Conservation (phyloP, 2,113 vertebrate species). For the Bos indicus region DNA sequence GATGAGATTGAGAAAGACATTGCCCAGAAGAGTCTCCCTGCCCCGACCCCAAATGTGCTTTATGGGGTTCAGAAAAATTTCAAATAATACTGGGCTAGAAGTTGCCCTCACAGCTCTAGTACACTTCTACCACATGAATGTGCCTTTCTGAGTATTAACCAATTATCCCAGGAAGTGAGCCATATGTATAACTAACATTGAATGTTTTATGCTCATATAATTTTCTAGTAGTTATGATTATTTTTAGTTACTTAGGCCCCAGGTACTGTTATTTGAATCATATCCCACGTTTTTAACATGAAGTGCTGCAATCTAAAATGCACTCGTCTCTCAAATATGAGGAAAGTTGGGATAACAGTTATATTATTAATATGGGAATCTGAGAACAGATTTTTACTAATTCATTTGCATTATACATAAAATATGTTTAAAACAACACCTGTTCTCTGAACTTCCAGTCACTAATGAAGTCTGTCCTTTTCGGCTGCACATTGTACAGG, state of each 20-base stretch:
- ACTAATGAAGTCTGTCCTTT: not conserved
- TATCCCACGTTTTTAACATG: not conserved
- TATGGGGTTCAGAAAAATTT: not conserved
- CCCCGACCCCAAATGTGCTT: not conserved
- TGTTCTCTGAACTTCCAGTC: not conserved
- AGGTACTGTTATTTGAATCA: not conserved
- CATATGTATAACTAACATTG: not conserved
- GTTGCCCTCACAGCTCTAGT: not conserved
- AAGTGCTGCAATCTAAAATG: not conserved
- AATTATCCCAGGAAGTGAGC: not conserved
- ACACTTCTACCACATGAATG: not conserved
- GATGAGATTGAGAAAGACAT: not conserved
- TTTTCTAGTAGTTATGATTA: not conserved
- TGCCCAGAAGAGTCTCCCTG: not conserved
- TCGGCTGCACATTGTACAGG: not conserved
- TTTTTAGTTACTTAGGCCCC: slow-evolving; percentile 4
- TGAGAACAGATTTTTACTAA: slow-evolving; percentile 12
- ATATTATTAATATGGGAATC: not conserved
- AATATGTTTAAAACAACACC: not conserved
- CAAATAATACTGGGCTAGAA: not conserved
- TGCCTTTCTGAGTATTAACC: not conserved
- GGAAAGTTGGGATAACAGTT: not conserved
- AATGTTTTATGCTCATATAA: not conserved
- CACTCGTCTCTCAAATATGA: slow-evolving; percentile 2
- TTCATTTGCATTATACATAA: slow-evolving; percentile 1